phyloP scores from a whole-genome alignment of 2,888 invertebrate genomes.

The Desoria tigrina region DNA sequence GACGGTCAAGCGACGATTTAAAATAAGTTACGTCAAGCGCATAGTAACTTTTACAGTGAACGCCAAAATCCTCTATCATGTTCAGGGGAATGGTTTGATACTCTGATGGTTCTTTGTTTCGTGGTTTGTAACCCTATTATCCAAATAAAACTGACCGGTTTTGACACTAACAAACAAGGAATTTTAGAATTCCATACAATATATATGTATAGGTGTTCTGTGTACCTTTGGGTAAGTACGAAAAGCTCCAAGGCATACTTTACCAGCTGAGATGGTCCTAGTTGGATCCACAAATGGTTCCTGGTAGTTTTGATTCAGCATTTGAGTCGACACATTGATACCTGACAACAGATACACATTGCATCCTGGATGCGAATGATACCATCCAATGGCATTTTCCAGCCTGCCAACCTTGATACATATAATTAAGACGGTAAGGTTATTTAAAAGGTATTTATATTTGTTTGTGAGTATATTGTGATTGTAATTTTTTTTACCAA shows the following conservation, averaged over 20 bases:
- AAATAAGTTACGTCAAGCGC: constrained; percentile 96
- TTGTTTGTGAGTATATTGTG: too few relatives aligned
- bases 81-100: constrained; percentile 98
- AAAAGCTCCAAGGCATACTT: constrained; percentile 95
- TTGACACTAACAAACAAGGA: not conserved
- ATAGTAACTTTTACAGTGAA: constrained; percentile 99
- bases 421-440: too few relatives aligned
- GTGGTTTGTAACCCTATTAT: constrained; percentile 95
- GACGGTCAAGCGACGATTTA: constrained; percentile 90
- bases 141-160: too few relatives aligned
- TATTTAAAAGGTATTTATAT: too few relatives aligned
- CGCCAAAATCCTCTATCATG: constrained; percentile 99
- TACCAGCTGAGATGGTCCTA: constrained; percentile 97
- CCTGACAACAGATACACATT: constrained; percentile 99
- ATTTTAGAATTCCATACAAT: not conserved
- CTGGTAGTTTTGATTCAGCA: constrained; percentile 98
- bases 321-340: constrained; percentile 98
- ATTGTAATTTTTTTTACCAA: too few relatives aligned
- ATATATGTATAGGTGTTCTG: too few relatives aligned
- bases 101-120: constrained; percentile 97
- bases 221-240: constrained; percentile 84
- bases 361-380: constrained; percentile 99
- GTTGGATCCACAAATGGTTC: constrained; percentile 99
- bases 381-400: constrained; percentile 99
- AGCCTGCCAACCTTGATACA: constrained; percentile 82